Percentiles rank a stretch among this genome's conserved stretches.
phyloP scores from a whole-genome alignment of 1,140 invertebrate species.

The Solenopsis fugax region DNA sequence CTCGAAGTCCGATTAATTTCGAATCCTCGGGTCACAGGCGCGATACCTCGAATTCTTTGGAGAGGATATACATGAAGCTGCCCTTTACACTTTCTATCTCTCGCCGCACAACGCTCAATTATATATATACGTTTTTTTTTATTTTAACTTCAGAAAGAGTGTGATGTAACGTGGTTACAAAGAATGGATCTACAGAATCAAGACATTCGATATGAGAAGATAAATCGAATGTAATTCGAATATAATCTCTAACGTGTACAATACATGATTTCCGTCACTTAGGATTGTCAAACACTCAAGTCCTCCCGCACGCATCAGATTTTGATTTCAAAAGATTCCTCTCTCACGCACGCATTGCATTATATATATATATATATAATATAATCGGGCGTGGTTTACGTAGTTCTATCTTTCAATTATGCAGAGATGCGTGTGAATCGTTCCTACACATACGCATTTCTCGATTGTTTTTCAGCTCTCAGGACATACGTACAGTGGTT shows the following conservation, averaged over 20 bases:
- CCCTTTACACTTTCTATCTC: not conserved
- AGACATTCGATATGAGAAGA: not conserved
- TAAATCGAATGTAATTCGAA: conserved; percentile 51
- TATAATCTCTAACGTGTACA: conserved; percentile 9
- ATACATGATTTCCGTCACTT: conserved; percentile 26
- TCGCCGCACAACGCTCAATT: not conserved
- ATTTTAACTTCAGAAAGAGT: conserved; percentile 8
- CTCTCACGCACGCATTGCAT: not conserved
- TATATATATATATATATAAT: not conserved
- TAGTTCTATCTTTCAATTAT: conserved; percentile 5
- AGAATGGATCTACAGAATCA: not conserved
- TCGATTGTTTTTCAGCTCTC: conserved; percentile 19
- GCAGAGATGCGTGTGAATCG: not conserved
- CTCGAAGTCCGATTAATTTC: not conserved
- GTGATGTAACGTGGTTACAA: not conserved
- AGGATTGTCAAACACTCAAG: conserved; percentile 40
- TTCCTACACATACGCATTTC: not conserved
- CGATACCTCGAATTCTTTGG: not conserved
- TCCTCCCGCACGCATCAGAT: not conserved
- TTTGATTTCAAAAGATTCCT: conserved; percentile 28
- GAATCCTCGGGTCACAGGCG: not conserved
- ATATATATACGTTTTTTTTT: not conserved
- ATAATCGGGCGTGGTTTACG: not conserved
- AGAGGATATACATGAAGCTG: not conserved
- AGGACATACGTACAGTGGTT: conserved; percentile 23